These are phyloP conservation scores for Alcis repandata DNA, from an alignment of 2,888 invertebrate genomes.

Conservation along the genomic window DNA sequence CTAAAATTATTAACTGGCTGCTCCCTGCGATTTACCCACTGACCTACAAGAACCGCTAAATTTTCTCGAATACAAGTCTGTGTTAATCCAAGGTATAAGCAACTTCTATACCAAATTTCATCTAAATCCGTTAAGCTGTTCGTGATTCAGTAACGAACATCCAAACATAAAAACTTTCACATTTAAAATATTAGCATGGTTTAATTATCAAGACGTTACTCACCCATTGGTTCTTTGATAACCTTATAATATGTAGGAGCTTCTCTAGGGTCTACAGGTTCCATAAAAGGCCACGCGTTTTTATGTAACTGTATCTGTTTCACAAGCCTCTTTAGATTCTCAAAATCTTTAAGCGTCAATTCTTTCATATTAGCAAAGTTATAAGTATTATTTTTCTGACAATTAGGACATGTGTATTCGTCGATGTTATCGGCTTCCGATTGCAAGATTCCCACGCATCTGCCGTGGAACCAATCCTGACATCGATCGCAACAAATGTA, in stretches of 20 bases:
- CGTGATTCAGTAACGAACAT: too few species aligned
- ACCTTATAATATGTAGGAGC: slow-evolving; percentile 99
- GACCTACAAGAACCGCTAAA: too few species aligned
- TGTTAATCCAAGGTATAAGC: too few species aligned
- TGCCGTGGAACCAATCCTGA: slow-evolving; percentile 99
- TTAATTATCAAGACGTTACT: slow-evolving; percentile 68
- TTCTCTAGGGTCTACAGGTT: slow-evolving; percentile 98
- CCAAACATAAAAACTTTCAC: too few species aligned
- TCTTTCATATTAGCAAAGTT: slow-evolving; percentile 97
- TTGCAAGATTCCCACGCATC: slow-evolving; percentile 97
- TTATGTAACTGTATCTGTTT: slow-evolving; percentile 97
- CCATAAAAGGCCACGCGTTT: slow-evolving; percentile 99
- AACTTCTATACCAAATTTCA: too few species aligned
- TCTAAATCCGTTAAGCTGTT: too few species aligned
- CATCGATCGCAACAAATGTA: slow-evolving; percentile 99
- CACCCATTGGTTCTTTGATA: slow-evolving; percentile 98
- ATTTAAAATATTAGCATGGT: too few species aligned
- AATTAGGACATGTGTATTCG: slow-evolving; percentile 98
- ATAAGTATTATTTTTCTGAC: slow-evolving; percentile 95
- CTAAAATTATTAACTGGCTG: too few species aligned
- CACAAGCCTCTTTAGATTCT: slow-evolving; percentile 93
- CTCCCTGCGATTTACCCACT: too few species aligned
- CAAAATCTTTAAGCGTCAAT: slow-evolving; percentile 92
- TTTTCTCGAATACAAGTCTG: too few species aligned
- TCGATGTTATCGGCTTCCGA: slow-evolving; percentile 98